Evolutionary conservation across 2,888 invertebrate genomes (phyloP).

Genomic region (Brenthis ino): DNA sequence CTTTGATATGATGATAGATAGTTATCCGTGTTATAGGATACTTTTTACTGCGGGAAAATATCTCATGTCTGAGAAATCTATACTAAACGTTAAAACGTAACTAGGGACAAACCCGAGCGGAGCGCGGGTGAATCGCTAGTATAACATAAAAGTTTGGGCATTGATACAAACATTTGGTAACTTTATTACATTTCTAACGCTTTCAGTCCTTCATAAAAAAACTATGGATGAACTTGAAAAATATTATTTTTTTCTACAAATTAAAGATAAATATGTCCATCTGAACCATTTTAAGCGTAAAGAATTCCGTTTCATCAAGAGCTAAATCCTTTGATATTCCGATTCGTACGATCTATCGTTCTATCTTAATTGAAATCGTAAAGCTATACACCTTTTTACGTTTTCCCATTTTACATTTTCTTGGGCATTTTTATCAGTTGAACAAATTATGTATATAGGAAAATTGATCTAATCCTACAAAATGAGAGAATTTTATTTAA

Average conservation of each 20-base stretch:
- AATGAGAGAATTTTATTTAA: neutral
- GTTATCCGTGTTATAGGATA: too few species aligned
- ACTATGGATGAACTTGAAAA: neutral
- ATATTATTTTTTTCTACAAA: neutral
- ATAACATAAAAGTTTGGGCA: too few species aligned
- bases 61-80: too few species aligned
- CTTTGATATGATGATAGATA: too few species aligned
- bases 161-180: too few species aligned
- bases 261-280: constrained; percentile 10
- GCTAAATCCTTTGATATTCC: constrained; percentile 42
- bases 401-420: constrained; percentile 26
- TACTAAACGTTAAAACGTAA: too few species aligned
- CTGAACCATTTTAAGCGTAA: constrained; percentile 21
- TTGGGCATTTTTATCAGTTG: constrained; percentile 13
- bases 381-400: constrained; percentile 32
- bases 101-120: too few species aligned
- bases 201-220: too few species aligned
- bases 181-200: too few species aligned
- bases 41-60: too few species aligned
- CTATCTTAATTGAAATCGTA: constrained; percentile 46
- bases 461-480: constrained; percentile 2
- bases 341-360: constrained; percentile 40
- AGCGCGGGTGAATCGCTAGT: too few species aligned
- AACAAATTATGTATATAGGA: constrained; percentile 17
- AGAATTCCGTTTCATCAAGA: constrained; percentile 30